Evolutionary conservation across 2,797 vertebrate genomes (phyloP), one percentile per base, ranked within the genome.

Genomic region (Poecilia wingei): DNA sequence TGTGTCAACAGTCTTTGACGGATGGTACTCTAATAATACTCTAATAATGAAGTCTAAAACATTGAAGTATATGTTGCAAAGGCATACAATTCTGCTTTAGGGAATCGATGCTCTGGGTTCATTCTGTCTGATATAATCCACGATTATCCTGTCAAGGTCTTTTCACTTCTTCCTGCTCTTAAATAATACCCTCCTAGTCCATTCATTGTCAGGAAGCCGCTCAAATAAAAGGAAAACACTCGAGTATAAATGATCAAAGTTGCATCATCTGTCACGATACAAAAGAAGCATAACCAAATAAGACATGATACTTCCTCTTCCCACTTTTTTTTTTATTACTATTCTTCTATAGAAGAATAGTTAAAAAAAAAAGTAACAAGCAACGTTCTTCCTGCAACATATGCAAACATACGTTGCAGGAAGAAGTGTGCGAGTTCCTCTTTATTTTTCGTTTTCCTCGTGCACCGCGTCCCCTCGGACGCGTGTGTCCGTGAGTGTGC

Each of bases 241-340:
- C 31, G 36, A 64, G n/a, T 33, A 7, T 8, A 66, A 93, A 92
- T 88, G 93, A 93, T 92, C 91, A 93, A 92, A 87, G 39, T 91
- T 93, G 91, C 85, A 68, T 93, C 92, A 91, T 90, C 92, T 94
- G 93, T 91, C 87, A 85, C 43, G 25, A 82, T 1, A 79, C 43
- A 64, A 36, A 33, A 72, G 71, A 80, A 91, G 79, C 81, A 86
- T 89, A 82, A 76, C 82, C 82, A 82, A 75, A 82, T 77, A 73
- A 80, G 85, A 76, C 68, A 3, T 59, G 53, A 79, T 64, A 69
- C 84, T 80, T 86, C 77, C 81, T 89, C 84, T 77, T 86, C 80
- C 78, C 61, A 31, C 46, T 77, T 59, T 75, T 75, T 49, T 74
- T 12, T 78, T 9, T 33, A 5, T 13, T 46, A 9, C 6, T 72